A percentile compares a stretch with the other conserved stretches of the same genome.
These are phyloP conservation scores for Apostichopus californicus DNA, from an alignment of 35 echinoderm and acorn worm genomes.

Conservation along the genomic window DNA sequence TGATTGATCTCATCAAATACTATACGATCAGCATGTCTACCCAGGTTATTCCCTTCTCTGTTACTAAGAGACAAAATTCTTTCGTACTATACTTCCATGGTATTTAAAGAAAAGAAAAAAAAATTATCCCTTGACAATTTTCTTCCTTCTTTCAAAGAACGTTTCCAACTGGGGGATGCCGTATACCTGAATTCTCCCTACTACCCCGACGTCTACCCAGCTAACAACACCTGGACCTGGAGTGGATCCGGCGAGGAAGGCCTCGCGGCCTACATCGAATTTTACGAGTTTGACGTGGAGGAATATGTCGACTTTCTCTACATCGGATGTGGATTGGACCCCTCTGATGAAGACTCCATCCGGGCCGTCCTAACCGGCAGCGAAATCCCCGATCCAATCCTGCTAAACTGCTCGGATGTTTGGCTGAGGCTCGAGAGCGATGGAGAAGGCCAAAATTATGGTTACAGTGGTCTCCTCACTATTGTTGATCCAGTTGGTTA, in stretches of 20 bases:
- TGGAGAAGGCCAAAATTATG: neutral
- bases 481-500: neutral
- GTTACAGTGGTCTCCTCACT: neutral
- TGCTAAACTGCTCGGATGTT: neutral
- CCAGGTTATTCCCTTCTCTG: no score
- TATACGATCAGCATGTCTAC: no score
- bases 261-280: neutral
- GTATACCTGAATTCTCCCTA: neutral
- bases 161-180: no score
- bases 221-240: neutral
- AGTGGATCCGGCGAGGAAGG: neutral
- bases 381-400: constrained; percentile 2
- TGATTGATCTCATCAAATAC: no score
- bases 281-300: constrained; percentile 1
- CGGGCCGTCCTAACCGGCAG: neutral
- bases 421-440: neutral
- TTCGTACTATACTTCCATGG: no score
- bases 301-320: neutral
- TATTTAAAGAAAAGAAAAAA: no score
- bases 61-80: no score
- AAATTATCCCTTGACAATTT: no score
- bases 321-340: neutral
- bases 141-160: no score
- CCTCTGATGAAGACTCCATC: neutral
- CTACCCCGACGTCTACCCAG: neutral